Evolutionary conservation across 2,888 invertebrate species (phyloP).

Genomic region (Blastobasis adustella): DNA sequence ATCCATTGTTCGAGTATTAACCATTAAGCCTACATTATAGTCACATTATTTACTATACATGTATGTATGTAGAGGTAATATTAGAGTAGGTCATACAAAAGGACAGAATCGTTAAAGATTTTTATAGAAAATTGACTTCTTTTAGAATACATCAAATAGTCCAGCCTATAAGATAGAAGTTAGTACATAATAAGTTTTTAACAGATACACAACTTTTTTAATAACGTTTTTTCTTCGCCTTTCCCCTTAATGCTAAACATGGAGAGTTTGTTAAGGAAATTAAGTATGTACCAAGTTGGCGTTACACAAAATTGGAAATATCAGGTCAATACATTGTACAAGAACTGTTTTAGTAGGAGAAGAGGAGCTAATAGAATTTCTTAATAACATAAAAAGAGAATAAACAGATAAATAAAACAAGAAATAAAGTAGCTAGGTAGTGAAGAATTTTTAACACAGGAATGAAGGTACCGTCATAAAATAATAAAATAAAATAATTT

Average conservation of each 20-base stretch:
- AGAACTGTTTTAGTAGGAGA: no score
- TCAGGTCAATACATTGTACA: no score
- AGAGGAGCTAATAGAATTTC: no score
- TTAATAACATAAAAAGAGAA: no score
- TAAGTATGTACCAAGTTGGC: no score
- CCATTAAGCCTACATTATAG: constrained; percentile 35
- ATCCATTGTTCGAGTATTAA: constrained; percentile 41
- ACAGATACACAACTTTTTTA: constrained; percentile 1
- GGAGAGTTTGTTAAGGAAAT: no score
- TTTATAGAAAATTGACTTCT: constrained; percentile 39
- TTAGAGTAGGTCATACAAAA: constrained; percentile 18
- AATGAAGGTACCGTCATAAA: no score
- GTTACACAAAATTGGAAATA: no score
- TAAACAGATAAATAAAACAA: no score
- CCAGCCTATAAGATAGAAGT: constrained; percentile 41
- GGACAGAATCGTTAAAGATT: constrained; percentile 24
- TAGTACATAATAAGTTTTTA: constrained; percentile 10
- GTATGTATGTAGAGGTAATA: constrained; percentile 63
- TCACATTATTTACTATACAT: constrained; percentile 37
- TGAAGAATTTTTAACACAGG: no score
- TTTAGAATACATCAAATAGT: constrained; percentile 26
- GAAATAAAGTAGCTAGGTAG: no score
- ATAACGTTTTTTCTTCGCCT: constrained; percentile 19
- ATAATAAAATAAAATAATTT: no score
- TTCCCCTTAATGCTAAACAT: constrained; percentile 28